These are phyloP conservation scores for Coluber constrictor DNA, from an alignment of 2,797 vertebrate species.

Conservation along the genomic window DNA sequence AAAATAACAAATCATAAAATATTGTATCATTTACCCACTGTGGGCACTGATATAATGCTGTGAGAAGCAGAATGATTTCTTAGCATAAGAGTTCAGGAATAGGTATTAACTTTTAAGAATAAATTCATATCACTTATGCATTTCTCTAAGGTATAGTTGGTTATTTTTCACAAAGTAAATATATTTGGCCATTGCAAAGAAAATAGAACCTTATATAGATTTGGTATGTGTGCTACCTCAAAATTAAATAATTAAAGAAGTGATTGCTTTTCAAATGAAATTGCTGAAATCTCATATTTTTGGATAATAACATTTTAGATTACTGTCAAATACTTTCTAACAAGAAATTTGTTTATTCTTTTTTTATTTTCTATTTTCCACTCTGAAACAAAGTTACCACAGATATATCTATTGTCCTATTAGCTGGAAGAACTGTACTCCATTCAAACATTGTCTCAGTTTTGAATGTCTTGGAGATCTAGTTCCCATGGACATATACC, in stretches of 20 bases:
- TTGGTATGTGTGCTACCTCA: not conserved
- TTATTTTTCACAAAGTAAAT: rapidly evolving
- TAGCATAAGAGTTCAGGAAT: slow-evolving; percentile 12
- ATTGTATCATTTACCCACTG: slow-evolving; percentile 12
- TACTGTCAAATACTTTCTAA: not conserved
- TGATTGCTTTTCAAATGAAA: not conserved
- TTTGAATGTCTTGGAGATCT: not conserved
- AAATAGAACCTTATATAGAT: not conserved
- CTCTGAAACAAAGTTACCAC: not conserved
- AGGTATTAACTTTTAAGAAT: not conserved
- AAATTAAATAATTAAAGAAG: not conserved
- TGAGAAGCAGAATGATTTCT: slow-evolving; percentile 2
- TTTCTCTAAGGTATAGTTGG: rapidly evolving
- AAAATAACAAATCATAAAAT: slow-evolving; percentile 28
- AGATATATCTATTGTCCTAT: not conserved
- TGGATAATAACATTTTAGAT: not conserved
- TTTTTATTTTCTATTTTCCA: not conserved
- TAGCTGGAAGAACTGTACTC: not conserved
- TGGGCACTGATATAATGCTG: not conserved
- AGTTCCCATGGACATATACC: not conserved
- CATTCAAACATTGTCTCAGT: not conserved
- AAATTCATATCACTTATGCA: not conserved
- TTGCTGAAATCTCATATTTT: not conserved
- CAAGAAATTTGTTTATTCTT: not conserved
- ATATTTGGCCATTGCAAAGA: not conserved